Evolutionary conservation across 2,113 vertebrate species (phyloP).

Genomic region (Balaenoptera acutorostrata): DNA sequence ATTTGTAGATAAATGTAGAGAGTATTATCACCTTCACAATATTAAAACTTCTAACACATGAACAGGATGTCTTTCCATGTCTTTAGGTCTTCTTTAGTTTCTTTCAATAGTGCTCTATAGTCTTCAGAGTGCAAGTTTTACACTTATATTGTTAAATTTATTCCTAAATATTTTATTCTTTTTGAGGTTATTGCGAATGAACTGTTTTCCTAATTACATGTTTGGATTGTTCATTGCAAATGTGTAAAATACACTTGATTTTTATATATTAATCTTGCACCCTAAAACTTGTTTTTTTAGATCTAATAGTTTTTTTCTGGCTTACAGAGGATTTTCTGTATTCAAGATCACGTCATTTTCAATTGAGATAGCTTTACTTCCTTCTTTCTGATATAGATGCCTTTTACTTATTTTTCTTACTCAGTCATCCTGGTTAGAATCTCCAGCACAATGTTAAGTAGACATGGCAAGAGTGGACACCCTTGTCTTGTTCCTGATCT

Average conservation of each 20-base stretch:
- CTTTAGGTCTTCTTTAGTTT: background rate
- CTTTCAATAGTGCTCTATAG: background rate
- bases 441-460: background rate
- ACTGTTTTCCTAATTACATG: constrained; percentile 11
- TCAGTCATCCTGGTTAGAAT: background rate
- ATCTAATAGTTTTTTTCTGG: background rate
- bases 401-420: background rate
- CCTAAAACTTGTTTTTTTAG: background rate
- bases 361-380: background rate
- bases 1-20: background rate
- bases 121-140: background rate
- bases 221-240: background rate
- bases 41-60: background rate
- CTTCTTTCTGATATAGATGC: background rate
- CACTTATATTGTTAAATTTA: background rate
- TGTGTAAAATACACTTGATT: background rate
- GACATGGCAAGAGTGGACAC: background rate
- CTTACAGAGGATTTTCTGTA: background rate
- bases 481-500: background rate
- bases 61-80: background rate
- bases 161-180: constrained; percentile 1
- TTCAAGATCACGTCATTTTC: background rate
- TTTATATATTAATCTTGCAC: background rate
- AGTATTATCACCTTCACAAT: background rate
- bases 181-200: background rate